Conservation (phyloP, 2,113 vertebrate genomes). For the Hydropotes inermis region DNA sequence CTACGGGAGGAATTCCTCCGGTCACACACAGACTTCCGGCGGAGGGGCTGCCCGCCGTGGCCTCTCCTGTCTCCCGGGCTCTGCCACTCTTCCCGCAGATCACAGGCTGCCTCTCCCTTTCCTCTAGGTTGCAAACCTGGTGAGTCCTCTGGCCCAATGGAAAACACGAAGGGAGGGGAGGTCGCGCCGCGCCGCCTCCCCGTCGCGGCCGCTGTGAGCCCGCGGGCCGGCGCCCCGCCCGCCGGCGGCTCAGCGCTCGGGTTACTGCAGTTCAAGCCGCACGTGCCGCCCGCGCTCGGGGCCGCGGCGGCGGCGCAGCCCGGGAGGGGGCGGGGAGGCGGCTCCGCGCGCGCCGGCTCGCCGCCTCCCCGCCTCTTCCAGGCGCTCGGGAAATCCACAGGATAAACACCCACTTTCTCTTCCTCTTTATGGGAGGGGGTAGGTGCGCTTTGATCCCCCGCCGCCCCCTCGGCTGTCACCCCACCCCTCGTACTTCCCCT, state of each 20-base stretch:
- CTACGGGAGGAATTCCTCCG: neutral
- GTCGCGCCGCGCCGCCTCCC: neutral
- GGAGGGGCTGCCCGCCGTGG: neutral
- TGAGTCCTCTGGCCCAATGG: constrained; percentile 45
- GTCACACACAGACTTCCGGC: neutral
- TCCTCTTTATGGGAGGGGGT: constrained; percentile 24
- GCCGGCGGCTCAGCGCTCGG: constrained; percentile 42
- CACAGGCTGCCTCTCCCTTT: neutral
- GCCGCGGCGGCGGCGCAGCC: neutral
- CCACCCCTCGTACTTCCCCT: neutral
- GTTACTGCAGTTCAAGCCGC: constrained; percentile 73
- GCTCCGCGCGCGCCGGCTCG: constrained; percentile 9
- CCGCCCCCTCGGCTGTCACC: neutral
- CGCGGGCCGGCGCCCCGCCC: neutral
- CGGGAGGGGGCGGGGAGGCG: constrained; percentile 62
- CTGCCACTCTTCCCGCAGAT: neutral
- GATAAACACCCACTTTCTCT: constrained; percentile 72
- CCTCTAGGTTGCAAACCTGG: constrained; percentile 39
- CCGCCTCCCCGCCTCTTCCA: constrained; percentile 45
- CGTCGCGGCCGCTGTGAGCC: constrained; percentile 53
- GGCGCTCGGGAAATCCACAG: constrained; percentile 71
- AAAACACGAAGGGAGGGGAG: constrained; percentile 29
- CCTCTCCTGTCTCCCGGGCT: neutral
- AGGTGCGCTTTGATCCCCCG: constrained; percentile 6
- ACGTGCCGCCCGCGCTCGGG: constrained; percentile 66